Conservation (phyloP, 2,888 invertebrate genomes). For the Brachycybe producta region DNA sequence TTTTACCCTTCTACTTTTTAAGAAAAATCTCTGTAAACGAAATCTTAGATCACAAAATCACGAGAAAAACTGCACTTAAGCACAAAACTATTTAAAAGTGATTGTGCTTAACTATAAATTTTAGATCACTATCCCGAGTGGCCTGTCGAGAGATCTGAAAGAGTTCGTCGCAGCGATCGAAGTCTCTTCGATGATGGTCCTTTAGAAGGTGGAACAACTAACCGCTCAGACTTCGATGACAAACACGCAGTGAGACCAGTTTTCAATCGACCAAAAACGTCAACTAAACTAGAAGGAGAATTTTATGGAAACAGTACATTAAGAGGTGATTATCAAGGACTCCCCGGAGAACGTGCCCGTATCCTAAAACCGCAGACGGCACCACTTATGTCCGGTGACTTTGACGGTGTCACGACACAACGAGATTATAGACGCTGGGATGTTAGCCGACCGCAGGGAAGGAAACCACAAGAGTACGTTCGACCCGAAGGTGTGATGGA, state of each 20-base stretch:
- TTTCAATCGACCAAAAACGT: not conserved
- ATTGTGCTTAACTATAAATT: too few relatives aligned
- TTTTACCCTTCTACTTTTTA: too few relatives aligned
- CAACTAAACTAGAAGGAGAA: conserved; percentile 5
- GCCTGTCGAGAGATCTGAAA: conserved; percentile 1
- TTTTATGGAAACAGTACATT: too few relatives aligned
- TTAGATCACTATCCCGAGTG: conserved; percentile 12
- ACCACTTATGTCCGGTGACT: not conserved
- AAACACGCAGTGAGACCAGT: not conserved
- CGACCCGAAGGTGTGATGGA: conserved; percentile 2
- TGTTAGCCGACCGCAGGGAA: not conserved
- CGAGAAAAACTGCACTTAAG: too few relatives aligned
- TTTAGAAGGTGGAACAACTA: conserved; percentile 7
- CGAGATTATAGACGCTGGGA: not conserved
- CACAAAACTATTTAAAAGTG: too few relatives aligned
- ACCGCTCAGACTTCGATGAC: not conserved
- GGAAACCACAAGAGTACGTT: not conserved
- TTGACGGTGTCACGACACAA: not conserved
- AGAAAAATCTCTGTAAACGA: too few relatives aligned
- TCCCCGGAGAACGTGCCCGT: not conserved
- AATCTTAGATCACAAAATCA: too few relatives aligned
- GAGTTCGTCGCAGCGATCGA: conserved; percentile 1
- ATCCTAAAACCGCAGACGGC: not conserved
- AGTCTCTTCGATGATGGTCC: not conserved
- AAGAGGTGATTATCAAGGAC: conserved; percentile 1